These are phyloP conservation scores for Drosophila athabasca DNA, from an alignment of 1,140 invertebrate genomes.

Conservation along the genomic window DNA sequence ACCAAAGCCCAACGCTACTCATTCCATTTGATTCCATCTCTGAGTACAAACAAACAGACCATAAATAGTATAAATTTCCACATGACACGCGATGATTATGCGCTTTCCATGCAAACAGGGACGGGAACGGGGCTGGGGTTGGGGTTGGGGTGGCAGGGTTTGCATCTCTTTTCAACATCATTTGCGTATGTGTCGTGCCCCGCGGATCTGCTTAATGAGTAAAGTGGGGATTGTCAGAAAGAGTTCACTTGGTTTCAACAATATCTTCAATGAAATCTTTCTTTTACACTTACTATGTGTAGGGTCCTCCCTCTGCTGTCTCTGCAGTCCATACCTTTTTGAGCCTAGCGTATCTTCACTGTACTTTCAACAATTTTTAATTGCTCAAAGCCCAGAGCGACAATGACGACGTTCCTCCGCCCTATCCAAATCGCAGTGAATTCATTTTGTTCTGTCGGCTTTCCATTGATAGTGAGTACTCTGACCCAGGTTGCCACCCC, in stretches of 20 bases:
- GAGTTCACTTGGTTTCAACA: too few species aligned
- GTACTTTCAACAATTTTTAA: slow-evolving; percentile 62
- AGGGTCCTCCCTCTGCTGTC: too few species aligned
- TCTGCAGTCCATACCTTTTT: too few species aligned
- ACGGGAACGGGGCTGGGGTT: slow-evolving; percentile 12
- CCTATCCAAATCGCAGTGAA: slow-evolving; percentile 67
- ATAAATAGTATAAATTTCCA: slow-evolving; percentile 83
- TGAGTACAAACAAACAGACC: slow-evolving; percentile 78
- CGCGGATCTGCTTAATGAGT: slow-evolving; percentile 38
- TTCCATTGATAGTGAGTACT: slow-evolving; percentile 63
- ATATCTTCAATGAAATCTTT: too few species aligned
- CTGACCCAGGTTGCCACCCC: slow-evolving; percentile 35
- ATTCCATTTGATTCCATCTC: slow-evolving; percentile 53
- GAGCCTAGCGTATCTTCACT: background rate
- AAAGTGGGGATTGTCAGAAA: slow-evolving; percentile 17
- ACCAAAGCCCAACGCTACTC: slow-evolving; percentile 1
- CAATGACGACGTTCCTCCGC: slow-evolving; percentile 40
- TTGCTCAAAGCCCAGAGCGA: slow-evolving; percentile 74
- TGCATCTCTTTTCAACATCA: slow-evolving; percentile 63
- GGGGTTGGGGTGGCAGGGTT: slow-evolving; percentile 28
- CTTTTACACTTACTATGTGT: too few species aligned
- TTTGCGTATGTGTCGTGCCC: slow-evolving; percentile 51
- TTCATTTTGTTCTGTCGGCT: slow-evolving; percentile 72
- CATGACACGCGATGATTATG: slow-evolving; percentile 82
- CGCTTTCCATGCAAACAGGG: slow-evolving; percentile 70